These are phyloP conservation scores for Columba janthina DNA, from an alignment of 2,113 vertebrate species.

Conservation along the genomic window DNA sequence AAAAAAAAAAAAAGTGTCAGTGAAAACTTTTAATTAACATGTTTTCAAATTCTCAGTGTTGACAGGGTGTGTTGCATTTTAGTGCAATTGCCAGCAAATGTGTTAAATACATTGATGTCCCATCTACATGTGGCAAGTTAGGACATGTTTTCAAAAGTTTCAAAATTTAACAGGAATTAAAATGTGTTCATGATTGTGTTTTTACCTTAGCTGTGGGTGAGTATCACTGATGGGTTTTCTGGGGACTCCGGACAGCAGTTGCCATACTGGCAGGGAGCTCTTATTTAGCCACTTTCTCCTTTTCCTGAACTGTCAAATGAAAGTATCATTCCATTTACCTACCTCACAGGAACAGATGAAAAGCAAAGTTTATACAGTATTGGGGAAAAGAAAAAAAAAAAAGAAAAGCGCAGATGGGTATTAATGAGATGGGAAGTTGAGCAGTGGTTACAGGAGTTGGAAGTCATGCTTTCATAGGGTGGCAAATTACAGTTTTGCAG, in stretches of 20 bases:
- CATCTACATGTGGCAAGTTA: background rate
- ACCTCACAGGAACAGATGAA: background rate
- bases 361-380: background rate
- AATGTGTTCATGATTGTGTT: background rate
- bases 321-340: background rate
- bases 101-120: constrained; percentile 46
- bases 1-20: background rate
- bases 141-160: constrained; percentile 16
- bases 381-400: no score
- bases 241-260: background rate
- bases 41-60: constrained; percentile 34
- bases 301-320: background rate
- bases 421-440: background rate
- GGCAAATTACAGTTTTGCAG: background rate
- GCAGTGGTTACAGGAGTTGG: background rate
- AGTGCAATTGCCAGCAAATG: constrained; percentile 37
- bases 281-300: background rate
- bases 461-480: background rate
- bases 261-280: background rate
- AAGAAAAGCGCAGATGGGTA: background rate
- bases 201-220: background rate
- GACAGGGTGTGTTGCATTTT: constrained; percentile 41
- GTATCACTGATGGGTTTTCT: background rate
- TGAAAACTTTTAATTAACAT: constrained; percentile 53
- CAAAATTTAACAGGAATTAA: constrained; percentile 5